phyloP scores from a whole-genome alignment of 2,113 vertebrate genomes.

The Limnothrissa miodon region DNA sequence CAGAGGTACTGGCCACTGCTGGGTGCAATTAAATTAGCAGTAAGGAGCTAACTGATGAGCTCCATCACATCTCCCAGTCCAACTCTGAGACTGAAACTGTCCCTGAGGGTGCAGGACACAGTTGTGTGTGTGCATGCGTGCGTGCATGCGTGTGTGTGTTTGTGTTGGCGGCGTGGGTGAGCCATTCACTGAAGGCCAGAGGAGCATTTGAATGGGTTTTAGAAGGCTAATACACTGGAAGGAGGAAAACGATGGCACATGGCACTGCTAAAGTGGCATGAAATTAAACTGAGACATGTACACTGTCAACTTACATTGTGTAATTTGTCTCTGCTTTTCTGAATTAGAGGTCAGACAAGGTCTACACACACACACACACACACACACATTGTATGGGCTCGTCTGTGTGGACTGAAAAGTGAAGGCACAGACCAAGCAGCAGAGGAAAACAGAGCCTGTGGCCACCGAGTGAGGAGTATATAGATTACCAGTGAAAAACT shows the following conservation, averaged over 20 bases:
- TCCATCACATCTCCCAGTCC: not conserved
- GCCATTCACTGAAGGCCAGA: constrained; percentile 27
- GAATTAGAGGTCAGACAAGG: constrained; percentile 19
- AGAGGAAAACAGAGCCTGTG: no score
- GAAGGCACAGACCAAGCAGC: not conserved
- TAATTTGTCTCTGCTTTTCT: constrained; percentile 13
- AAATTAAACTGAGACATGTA: constrained; percentile 23
- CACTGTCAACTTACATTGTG: constrained; percentile 9
- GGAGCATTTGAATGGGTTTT: constrained; percentile 42
- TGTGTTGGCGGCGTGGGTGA: no score
- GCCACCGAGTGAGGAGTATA: not conserved
- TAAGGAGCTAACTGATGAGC: constrained; percentile 18
- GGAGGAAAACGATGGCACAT: not conserved
- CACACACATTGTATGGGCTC: not conserved
- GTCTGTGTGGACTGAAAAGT: not conserved
- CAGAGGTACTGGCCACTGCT: not conserved
- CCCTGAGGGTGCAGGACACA: constrained; percentile 43
- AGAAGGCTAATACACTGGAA: constrained; percentile 20
- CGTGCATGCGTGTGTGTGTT: not conserved
- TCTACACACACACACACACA: not conserved
- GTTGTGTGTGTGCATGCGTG: constrained; percentile 36
- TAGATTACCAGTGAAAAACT: not conserved
- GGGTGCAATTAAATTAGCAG: constrained; percentile 1
- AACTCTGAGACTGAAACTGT: not conserved
- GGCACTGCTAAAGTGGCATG: constrained; percentile 4